phyloP scores from a whole-genome alignment of 2,888 invertebrate genomes.

The Bombylius discolor region DNA sequence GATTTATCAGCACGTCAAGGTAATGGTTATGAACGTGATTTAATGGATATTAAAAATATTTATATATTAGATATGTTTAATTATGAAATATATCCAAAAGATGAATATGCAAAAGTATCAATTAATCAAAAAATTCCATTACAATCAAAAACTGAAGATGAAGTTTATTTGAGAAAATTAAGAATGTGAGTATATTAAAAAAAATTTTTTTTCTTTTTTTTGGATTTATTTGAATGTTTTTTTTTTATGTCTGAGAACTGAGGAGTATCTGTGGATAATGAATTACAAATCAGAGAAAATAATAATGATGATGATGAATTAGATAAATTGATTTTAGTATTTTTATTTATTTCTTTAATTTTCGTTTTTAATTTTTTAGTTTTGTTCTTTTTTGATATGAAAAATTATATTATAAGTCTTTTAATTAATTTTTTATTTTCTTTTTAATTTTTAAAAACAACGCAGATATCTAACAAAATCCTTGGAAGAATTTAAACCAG shows the following conservation, averaged over 20 bases:
- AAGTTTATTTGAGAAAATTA: conserved; percentile 51
- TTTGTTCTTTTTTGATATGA: too few species aligned
- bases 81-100: conserved; percentile 58
- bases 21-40: conserved; percentile 69
- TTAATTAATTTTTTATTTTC: too few species aligned
- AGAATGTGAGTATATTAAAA: conserved; percentile 40
- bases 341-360: too few species aligned
- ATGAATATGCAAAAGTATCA: conserved; percentile 51
- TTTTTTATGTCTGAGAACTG: too few species aligned
- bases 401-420: too few species aligned
- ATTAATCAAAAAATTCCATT: conserved; percentile 56
- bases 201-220: background rate
- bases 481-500: conserved; percentile 53
- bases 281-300: too few species aligned
- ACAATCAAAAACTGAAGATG: conserved; percentile 43
- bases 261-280: too few species aligned
- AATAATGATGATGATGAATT: too few species aligned
- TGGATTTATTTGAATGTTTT: too few species aligned
- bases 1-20: conserved; percentile 84
- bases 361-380: too few species aligned
- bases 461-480: conserved; percentile 50
- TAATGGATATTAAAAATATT: conserved; percentile 49
- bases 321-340: too few species aligned
- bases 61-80: conserved; percentile 76
- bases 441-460: background rate